Evolutionary conservation across 2,113 vertebrate genomes (phyloP).

Genomic region (Anhinga rufa): DNA sequence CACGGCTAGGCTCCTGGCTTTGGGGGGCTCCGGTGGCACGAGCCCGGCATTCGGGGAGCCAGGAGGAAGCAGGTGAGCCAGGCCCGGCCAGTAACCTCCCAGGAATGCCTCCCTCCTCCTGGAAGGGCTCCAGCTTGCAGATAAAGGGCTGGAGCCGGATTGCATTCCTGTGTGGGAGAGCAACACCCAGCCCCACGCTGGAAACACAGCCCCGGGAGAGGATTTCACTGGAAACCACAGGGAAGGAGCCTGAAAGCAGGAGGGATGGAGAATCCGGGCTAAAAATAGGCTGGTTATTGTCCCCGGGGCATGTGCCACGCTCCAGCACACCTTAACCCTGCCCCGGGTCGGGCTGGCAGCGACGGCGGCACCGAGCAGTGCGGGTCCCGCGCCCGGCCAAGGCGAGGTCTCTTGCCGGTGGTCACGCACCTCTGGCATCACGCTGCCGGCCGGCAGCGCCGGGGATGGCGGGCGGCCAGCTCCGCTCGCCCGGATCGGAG

Average conservation of each 20-base stretch:
- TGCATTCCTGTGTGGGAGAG: not conserved
- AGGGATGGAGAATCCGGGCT: not conserved
- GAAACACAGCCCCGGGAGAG: not conserved
- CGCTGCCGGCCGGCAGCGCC: not conserved
- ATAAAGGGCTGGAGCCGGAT: not conserved
- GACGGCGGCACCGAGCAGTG: fast-evolving
- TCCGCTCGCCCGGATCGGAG: not conserved
- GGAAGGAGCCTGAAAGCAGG: not conserved
- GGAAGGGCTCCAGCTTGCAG: not conserved
- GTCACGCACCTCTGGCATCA: not conserved
- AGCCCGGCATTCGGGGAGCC: not conserved
- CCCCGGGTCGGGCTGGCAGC: not conserved
- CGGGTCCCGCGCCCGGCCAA: not conserved
- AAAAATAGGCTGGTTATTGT: not conserved
- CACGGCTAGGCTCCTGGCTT: not conserved
- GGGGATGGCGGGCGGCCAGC: not conserved
- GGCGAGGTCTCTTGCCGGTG: not conserved
- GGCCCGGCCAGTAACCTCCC: not conserved
- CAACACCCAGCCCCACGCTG: not conserved
- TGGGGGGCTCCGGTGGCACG: not conserved
- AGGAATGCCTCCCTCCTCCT: not conserved
- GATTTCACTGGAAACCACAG: not conserved
- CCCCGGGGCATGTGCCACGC: fast-evolving
- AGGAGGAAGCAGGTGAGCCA: not conserved
- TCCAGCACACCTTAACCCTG: not conserved